These are phyloP conservation scores for Deilephila porcellus DNA, from an alignment of 2,888 invertebrate genomes.

Conservation along the genomic window DNA sequence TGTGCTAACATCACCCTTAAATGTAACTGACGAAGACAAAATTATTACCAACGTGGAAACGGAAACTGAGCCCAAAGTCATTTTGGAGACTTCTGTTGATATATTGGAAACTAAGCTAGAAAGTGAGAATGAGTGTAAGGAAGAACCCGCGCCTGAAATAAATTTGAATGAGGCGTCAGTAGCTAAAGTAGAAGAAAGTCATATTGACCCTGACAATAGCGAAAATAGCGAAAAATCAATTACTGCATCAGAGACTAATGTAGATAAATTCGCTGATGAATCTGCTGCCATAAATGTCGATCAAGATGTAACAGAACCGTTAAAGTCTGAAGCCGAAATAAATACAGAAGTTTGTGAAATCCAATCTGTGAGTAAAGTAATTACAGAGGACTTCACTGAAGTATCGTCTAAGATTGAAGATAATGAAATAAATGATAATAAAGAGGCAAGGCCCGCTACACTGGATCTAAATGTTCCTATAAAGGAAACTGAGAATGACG, in stretches of 20 bases:
- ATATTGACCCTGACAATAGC: background rate
- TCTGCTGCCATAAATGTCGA: background rate
- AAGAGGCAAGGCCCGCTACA: background rate
- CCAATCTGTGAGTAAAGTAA: background rate
- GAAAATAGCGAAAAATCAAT: background rate
- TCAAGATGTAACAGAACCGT: background rate
- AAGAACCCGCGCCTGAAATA: background rate
- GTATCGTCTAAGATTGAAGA: background rate
- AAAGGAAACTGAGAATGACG: background rate
- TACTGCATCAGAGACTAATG: background rate
- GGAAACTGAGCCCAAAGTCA: background rate
- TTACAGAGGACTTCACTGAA: background rate
- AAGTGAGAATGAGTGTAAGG: background rate
- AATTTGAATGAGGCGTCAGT: background rate
- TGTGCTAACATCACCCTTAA: conserved; percentile 24
- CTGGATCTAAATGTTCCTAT: background rate
- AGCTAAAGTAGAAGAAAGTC: background rate
- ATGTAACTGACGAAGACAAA: conserved; percentile 9
- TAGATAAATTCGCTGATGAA: background rate
- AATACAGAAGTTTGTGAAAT: background rate
- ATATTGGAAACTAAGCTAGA: conserved; percentile 9
- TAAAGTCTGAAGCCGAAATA: background rate
- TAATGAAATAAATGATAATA: background rate
- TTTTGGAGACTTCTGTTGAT: background rate
- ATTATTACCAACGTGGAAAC: background rate